Conservation (phyloP, 2,888 invertebrate species). For the Callinectes sapidus region DNA sequence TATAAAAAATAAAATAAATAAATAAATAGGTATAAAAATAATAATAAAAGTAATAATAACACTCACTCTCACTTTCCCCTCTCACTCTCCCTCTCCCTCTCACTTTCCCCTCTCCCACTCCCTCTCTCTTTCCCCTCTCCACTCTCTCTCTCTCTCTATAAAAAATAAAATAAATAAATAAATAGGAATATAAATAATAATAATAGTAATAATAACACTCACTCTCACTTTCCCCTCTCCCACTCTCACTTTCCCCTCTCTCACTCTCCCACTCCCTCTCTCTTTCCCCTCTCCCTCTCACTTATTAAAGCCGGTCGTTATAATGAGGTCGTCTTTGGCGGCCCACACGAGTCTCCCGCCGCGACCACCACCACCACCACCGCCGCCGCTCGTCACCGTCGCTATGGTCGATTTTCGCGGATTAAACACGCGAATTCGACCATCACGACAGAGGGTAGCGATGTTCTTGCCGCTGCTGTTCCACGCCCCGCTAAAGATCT, state of each 20-base stretch:
- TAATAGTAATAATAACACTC: neutral
- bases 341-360: conserved; percentile 95
- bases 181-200: neutral
- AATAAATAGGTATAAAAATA: neutral
- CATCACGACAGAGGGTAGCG: conserved; percentile 93
- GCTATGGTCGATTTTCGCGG: conserved; percentile 80
- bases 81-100: too few relatives aligned
- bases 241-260: too few relatives aligned
- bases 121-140: too few relatives aligned
- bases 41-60: neutral
- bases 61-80: too few relatives aligned
- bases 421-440: conserved; percentile 86
- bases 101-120: too few relatives aligned
- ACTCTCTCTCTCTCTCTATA: too few relatives aligned
- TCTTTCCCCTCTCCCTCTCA: neutral
- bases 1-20: too few relatives aligned
- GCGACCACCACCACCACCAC: conserved; percentile 82
- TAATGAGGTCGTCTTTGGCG: conserved; percentile 87
- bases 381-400: neutral
- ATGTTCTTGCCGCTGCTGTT: conserved; percentile 91
- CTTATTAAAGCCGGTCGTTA: conserved; percentile 75
- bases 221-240: too few relatives aligned
- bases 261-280: too few relatives aligned
- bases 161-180: too few relatives aligned
- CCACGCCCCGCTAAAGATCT: conserved; percentile 94